phyloP scores from a whole-genome alignment of 53 echinoderm and acorn worm genomes.

The Holothuria leucospilota region DNA sequence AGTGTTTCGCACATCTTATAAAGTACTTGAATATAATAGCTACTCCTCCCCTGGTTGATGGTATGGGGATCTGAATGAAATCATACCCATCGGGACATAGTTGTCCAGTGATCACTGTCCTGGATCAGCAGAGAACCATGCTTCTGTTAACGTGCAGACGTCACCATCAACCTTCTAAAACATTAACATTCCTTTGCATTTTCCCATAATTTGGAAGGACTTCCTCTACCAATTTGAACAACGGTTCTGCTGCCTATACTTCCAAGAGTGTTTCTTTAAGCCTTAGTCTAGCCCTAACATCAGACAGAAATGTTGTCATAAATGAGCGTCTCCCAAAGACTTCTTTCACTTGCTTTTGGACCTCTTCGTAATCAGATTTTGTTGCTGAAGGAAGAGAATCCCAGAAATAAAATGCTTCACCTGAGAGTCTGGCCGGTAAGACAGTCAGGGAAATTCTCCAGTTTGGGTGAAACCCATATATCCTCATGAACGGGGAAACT shows the following conservation, averaged over 20 bases:
- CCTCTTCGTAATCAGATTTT: too few relatives aligned
- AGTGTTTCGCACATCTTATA: neutral
- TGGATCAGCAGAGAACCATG: slow-evolving; percentile 13
- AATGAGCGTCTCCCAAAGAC: too few relatives aligned
- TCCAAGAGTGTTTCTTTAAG: neutral
- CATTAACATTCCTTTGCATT: neutral
- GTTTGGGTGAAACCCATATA: too few relatives aligned
- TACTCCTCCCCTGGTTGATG: neutral
- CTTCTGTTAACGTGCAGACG: neutral
- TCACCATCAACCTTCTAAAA: neutral
- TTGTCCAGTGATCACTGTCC: neutral
- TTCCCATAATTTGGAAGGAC: neutral
- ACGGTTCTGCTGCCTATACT: neutral
- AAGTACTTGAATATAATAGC: neutral
- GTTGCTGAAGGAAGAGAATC: too few relatives aligned
- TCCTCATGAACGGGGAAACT: too few relatives aligned
- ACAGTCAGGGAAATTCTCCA: too few relatives aligned
- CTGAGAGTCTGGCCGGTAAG: too few relatives aligned
- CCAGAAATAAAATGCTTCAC: too few relatives aligned
- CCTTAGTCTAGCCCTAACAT: neutral
- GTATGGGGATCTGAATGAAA: neutral
- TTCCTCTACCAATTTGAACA: neutral
- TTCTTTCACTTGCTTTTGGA: too few relatives aligned
- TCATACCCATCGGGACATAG: neutral
- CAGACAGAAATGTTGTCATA: too few relatives aligned